These are phyloP conservation scores for Eulimnadia texana DNA, from an alignment of 1,140 invertebrate species.

Conservation along the genomic window DNA sequence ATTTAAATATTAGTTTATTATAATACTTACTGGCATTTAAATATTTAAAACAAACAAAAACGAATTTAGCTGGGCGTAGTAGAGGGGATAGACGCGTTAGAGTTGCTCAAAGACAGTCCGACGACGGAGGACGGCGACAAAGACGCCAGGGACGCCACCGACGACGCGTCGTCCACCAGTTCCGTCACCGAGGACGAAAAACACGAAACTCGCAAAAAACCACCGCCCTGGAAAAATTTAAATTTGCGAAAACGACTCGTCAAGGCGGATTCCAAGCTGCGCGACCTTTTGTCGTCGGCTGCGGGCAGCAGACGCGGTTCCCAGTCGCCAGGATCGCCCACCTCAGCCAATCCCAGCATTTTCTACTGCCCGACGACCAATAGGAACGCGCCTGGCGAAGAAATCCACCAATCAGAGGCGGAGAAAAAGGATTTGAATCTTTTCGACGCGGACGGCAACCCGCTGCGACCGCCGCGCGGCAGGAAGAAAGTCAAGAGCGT, in stretches of 20 bases:
- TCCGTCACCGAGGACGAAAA: constrained; percentile 8
- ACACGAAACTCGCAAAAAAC: constrained; percentile 14
- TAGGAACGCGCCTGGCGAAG: constrained; percentile 9
- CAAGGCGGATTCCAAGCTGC: constrained; percentile 62
- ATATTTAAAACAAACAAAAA: no score
- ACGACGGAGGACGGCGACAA: constrained; percentile 8
- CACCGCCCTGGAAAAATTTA: constrained; percentile 40
- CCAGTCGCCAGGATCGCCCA: neutral
- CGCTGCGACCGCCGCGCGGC: constrained; percentile 41
- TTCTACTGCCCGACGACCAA: neutral
- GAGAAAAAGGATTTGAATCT: constrained; percentile 41
- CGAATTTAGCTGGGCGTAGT: neutral
- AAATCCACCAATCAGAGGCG: neutral
- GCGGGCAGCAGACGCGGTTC: neutral
- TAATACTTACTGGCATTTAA: no score
- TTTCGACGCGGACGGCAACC: constrained; percentile 41
- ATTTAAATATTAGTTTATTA: no score
- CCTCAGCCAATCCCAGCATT: neutral
- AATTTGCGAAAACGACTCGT: constrained; percentile 63
- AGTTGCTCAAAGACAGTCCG: neutral
- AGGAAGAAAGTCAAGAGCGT: constrained; percentile 29
- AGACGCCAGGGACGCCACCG: constrained; percentile 9
- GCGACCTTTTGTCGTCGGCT: constrained; percentile 23
- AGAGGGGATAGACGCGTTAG: constrained; percentile 7
- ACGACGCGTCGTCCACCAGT: constrained; percentile 2